Conservation (phyloP, 2,888 invertebrate genomes). For the Agriopis aurantiaria region DNA sequence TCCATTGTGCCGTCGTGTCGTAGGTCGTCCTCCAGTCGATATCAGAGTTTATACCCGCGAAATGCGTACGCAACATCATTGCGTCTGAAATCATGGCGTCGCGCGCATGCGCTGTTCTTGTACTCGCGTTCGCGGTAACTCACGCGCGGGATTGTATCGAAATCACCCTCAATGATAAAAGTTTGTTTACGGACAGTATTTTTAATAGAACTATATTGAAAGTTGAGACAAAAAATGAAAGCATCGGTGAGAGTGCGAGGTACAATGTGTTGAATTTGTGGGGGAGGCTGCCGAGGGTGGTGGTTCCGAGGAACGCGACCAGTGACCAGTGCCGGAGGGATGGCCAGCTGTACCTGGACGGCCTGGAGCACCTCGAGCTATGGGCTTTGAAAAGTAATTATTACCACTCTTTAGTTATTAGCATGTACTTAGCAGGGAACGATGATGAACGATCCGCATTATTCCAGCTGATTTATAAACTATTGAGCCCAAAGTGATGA, state of each 20-base stretch:
- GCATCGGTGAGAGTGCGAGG: constrained; percentile 59
- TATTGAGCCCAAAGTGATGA: no score
- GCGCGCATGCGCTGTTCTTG: constrained; percentile 75
- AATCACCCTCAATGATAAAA: constrained; percentile 71
- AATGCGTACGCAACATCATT: constrained; percentile 64
- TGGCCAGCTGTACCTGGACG: constrained; percentile 69
- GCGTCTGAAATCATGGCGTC: constrained; percentile 70
- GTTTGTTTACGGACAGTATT: constrained; percentile 63
- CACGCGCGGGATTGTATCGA: constrained; percentile 77
- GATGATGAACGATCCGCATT: no score
- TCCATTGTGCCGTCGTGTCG: constrained; percentile 54
- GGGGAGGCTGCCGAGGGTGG: constrained; percentile 75
- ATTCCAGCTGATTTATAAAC: no score
- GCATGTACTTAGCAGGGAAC: no score
- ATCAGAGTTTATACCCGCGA: constrained; percentile 56
- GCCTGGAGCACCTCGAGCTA: constrained; percentile 75
- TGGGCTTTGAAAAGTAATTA: constrained; percentile 86
- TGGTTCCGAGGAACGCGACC: constrained; percentile 79
- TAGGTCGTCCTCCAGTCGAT: constrained; percentile 45
- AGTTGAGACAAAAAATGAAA: constrained; percentile 65
- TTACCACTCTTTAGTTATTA: constrained; percentile 11
- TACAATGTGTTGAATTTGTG: constrained; percentile 73
- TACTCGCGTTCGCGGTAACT: constrained; percentile 56
- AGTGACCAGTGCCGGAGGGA: constrained; percentile 80
- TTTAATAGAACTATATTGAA: constrained; percentile 72